Base-by-base conservation (phyloP, 2,113 vertebrate genomes). In the Pseudopodoces humilis region DNA sequence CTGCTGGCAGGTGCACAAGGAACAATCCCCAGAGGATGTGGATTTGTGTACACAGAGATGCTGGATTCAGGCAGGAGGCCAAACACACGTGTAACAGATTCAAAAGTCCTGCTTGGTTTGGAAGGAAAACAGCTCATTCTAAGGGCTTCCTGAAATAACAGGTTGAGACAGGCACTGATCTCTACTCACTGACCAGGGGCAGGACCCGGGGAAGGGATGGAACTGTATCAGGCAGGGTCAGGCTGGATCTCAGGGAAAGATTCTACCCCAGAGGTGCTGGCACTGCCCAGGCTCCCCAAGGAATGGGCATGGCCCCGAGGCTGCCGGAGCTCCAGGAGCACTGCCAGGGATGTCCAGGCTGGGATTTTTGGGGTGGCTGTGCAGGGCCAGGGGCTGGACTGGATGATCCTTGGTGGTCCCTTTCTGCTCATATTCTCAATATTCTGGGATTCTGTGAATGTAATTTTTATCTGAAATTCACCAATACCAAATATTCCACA, bases 331-430 rank as follows among this genome's bases (percentile, higher is more conserved):
- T 44, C 8, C 27, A 23, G 59, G 14, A 49, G 43, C 43, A 0
- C 53, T 60, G 1, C 52, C 37, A 33, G 76, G 50, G 25, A 9
- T 58, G 50, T 20, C 2, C 68, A 59, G 43, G 31, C 7, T n/a
- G 37, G 60, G 10, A 1, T 2, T 46, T 13, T 0, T 30, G 37
- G 59, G 52, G 28, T 3, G 60, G 8, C 44, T 52, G 15, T 1
- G 62, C 39, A 53, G 39, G 68, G 46, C 0, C 27, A 31, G 27
- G 58, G 2, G 10, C 0, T 75, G 69, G 20, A 4, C 13, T 30
- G 9, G 15, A 8, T n/a, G 11, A 18, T 18, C 39, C 41, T 6
- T 15, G 28, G 4, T 33, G 24, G 4, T 75, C 28, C 39, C 39
- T 47, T 47, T 27, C 33, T 0, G 0, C 16, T 47, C 30, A 55